Conservation (phyloP, 2,888 invertebrate species). For the Hemithea aestivaria region DNA sequence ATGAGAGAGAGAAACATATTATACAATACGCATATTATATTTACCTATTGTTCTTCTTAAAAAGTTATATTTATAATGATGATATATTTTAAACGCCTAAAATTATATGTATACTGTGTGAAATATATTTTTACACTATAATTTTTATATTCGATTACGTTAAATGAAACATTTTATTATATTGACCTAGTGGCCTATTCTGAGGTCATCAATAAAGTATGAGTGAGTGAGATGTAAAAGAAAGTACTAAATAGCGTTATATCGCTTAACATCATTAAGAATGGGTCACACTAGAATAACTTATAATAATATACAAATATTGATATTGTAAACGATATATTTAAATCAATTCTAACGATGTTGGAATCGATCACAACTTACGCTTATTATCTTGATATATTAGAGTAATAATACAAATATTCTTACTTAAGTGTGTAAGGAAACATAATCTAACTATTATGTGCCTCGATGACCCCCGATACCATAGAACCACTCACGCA, state of each 20-base stretch:
- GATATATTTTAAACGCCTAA: conserved; percentile 39
- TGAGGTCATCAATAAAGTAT: conserved; percentile 6
- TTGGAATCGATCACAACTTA: conserved; percentile 64
- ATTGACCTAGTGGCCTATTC: conserved; percentile 25
- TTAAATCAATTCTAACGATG: conserved; percentile 48
- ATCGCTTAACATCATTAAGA: not conserved
- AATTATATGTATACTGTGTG: conserved; percentile 47
- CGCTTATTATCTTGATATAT: conserved; percentile 76
- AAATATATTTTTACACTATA: conserved; percentile 60
- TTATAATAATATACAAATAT: conserved; percentile 23
- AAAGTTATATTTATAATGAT: conserved; percentile 36
- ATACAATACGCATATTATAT: conserved; percentile 46
- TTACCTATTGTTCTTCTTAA: conserved; percentile 46
- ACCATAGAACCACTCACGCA: conserved; percentile 31
- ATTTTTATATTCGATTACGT: conserved; percentile 48
- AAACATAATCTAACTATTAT: conserved; percentile 58
- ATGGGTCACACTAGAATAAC: conserved; percentile 22
- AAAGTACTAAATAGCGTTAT: not conserved
- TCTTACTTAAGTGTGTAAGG: conserved; percentile 60
- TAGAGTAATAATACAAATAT: conserved; percentile 60
- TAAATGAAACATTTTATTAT: conserved; percentile 33
- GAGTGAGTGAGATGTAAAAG: not conserved
- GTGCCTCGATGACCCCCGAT: conserved; percentile 66
- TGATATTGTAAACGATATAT: conserved; percentile 23
- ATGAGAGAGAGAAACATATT: conserved; percentile 55